Evolutionary conservation across 2,888 invertebrate species (phyloP).

Genomic region (Imbricaverruca yamaguchii): DNA sequence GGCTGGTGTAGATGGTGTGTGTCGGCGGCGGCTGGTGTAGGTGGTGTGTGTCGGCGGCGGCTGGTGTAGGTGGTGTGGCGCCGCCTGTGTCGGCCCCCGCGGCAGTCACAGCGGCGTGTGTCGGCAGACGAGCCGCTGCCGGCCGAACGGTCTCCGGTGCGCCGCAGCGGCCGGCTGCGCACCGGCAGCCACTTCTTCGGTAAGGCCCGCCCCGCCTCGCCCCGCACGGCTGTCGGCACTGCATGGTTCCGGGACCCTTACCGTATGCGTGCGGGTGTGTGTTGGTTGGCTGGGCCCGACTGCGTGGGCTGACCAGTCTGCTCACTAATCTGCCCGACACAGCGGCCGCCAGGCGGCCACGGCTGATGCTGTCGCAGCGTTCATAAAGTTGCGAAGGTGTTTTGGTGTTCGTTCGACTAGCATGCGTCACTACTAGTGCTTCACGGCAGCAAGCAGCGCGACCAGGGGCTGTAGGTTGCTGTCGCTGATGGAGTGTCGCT

Average conservation of each 20-base stretch:
- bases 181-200: conserved; percentile 19
- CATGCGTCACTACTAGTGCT: no score
- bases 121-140: conserved; percentile 20
- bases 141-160: conserved; percentile 6
- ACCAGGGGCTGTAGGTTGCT: no score
- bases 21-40: neutral
- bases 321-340: no score
- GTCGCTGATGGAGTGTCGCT: no score
- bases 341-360: no score
- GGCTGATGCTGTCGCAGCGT: no score
- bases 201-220: neutral
- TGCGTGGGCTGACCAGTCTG: neutral
- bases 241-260: neutral
- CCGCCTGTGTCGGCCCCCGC: no score
- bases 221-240: neutral
- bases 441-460: no score
- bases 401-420: no score
- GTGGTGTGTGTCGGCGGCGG: neutral
- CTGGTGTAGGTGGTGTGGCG: neutral
- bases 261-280: neutral
- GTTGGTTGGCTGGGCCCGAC: neutral
- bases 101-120: no score
- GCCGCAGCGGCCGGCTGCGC: neutral
- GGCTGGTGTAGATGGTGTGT: neutral
- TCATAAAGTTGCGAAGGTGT: no score